Base-by-base conservation (phyloP, 2,888 invertebrate genomes). In the Oscheius sp. region DNA sequence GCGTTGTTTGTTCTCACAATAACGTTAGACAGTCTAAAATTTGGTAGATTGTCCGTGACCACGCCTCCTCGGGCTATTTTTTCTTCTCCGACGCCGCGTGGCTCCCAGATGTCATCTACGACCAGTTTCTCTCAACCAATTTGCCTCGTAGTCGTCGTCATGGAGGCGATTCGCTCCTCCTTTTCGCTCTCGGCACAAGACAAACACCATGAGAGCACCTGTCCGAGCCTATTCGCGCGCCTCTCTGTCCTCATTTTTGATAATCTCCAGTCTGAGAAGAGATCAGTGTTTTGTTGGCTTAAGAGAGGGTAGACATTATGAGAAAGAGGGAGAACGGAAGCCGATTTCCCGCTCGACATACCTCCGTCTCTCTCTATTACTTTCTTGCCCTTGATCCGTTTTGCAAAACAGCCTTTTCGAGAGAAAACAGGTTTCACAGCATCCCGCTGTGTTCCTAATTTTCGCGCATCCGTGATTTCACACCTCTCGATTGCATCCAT, bases 201-300 rank as follows among this genome's bases (percentile, higher is more conserved):
- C 48, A 63, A 63, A 63, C 63, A 63, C 48, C 63, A 63, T 63
- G 63, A 63, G 63, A 63, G 63, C 63, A 63, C 63, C 63, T 63
- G 63, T 63, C 63, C 63, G 63, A 63, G 63, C 48, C 29, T 21
- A 33, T 10, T 29, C 10, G 57, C 21, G 57, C 29, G 57, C 42
- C 42, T 42, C 42, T 42, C 7, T 42, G 4, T 7, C 21, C 2
- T 10, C 32, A 21, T 57, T 33, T 57, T 57, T 33, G 57, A 42
- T 42, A 42, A 42, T 42, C 42, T 7, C 42, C 42, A 42, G 42
- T 5, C 21, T 21, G 21, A 21, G 21, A 21, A 21, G 21, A 21
- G 21, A 21, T 21, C 21, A 21, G 21, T 21, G 21, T 21, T 21
- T 42, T 42, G 42, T 42, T 42, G 42, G 42, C 42, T 42, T 42